These are phyloP conservation scores for Drosophila dives DNA, from an alignment of 2,888 invertebrate species.

Conservation along the genomic window DNA sequence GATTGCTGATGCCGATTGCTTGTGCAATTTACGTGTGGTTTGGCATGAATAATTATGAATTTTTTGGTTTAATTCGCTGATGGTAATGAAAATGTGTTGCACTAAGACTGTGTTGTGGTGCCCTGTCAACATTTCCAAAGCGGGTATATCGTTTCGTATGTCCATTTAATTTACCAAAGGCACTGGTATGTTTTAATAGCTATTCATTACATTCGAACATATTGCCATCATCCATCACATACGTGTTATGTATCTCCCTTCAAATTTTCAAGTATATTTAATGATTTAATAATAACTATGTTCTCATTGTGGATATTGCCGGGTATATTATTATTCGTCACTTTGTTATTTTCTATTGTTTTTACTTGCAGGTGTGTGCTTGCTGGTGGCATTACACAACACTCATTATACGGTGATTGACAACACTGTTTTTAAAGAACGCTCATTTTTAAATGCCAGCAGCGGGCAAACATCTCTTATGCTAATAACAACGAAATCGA, in stretches of 20 bases:
- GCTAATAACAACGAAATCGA: background rate
- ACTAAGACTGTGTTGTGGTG: conserved; percentile 52
- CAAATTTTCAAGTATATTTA: background rate
- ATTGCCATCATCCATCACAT: background rate
- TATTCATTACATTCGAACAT: no score
- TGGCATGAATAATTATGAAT: conserved; percentile 48
- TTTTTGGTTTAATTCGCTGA: conserved; percentile 45
- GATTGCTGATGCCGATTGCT: conserved; percentile 15
- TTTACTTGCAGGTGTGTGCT: conserved; percentile 51
- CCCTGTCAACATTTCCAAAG: conserved; percentile 20
- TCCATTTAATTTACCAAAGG: background rate
- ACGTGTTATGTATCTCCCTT: no score
- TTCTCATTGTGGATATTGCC: background rate
- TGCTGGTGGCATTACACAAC: conserved; percentile 25
- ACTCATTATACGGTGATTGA: conserved; percentile 15
- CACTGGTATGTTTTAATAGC: no score
- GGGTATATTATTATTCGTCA: conserved; percentile 23
- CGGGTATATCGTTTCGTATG: conserved; percentile 18
- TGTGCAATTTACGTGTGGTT: conserved; percentile 45
- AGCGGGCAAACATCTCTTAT: background rate
- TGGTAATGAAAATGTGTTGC: conserved; percentile 59
- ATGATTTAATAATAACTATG: no score
- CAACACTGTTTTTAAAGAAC: conserved; percentile 29
- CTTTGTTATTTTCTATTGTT: background rate
- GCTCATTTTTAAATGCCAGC: conserved; percentile 20